Conservation (phyloP, 2,113 vertebrate genomes). For the Acanthochromis polyacanthus region DNA sequence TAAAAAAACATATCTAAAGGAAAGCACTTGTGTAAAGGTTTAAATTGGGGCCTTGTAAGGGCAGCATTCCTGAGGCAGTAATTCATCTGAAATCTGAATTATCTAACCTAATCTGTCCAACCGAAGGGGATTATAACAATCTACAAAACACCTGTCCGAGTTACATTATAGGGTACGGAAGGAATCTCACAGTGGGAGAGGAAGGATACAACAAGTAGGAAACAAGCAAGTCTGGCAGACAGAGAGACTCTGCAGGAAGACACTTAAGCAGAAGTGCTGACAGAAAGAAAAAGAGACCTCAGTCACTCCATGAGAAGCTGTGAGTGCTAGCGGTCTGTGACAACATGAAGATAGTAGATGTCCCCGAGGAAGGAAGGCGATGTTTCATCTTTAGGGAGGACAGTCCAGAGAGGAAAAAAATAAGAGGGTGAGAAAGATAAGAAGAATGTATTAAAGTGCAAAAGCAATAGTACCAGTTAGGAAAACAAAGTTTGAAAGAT, state of each 20-base stretch:
- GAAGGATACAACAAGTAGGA: slow-evolving; percentile 61
- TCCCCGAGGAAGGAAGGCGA: slow-evolving; percentile 98
- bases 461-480: slow-evolving; percentile 9
- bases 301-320: slow-evolving; percentile 99
- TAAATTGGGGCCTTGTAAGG: slow-evolving; percentile 11
- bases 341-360: slow-evolving; percentile 99
- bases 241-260: slow-evolving; percentile 72
- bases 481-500: neutral
- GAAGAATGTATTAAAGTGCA: slow-evolving; percentile 28
- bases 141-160: slow-evolving; percentile 6
- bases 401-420: slow-evolving; percentile 75
- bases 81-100: neutral
- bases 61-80: slow-evolving; percentile 6
- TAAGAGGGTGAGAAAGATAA: slow-evolving; percentile 51
- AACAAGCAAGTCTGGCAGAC: slow-evolving; percentile 69
- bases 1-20: slow-evolving; percentile 15
- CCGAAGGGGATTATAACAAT: slow-evolving; percentile 6
- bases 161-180: slow-evolving; percentile 25
- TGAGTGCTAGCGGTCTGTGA: slow-evolving; percentile 99
- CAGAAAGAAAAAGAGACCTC: slow-evolving; percentile 92
- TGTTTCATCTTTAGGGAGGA: slow-evolving; percentile 92
- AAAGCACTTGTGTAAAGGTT: slow-evolving; percentile 15
- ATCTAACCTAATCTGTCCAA: slow-evolving; percentile 20
- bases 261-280: slow-evolving; percentile 57
- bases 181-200: slow-evolving; percentile 67